Base-by-base conservation (phyloP, 2,113 vertebrate genomes). In the Lonchura striata region DNA sequence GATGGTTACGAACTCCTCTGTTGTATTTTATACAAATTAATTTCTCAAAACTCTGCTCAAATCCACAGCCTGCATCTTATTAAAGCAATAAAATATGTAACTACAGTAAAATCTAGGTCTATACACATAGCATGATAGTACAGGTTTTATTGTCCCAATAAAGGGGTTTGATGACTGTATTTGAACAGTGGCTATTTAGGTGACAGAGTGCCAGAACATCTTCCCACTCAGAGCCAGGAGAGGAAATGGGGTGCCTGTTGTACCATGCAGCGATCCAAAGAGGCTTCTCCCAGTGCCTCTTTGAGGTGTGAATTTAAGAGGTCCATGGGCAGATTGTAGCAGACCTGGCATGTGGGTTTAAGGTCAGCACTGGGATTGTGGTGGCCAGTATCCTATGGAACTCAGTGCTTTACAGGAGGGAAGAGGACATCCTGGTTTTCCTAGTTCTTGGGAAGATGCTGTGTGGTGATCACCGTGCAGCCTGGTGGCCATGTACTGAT, bases 11-110 rank as follows among this genome's bases (percentile, higher is more conserved):
- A 92, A 13, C 25, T 42, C 35, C 63, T 91, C 65, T 92, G 27
- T 50, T 90, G 77, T 89, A 86, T 89, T 95, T 96, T 91, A 78
- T 57, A 88, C 70, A 92, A 89, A 94, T 85, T 65, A 96, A 88
- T 84, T 96, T 92, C 0, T 10, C 89, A 90, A 95, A 92, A 77
- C 49, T 61, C 76, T 2, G 15, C 79, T 92, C 49, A 79, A 64
- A 92, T 85, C 76, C 39, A n/a, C 63, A 89, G 33, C 65, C 72
- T 1, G 20, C 92, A 76, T 96, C 87, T 97, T 97, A 97, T 97
- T 97, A 97, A 97, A 96, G 86, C 79, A 77, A 85, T 97, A 97
- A 96, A 97, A 96, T 92, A 94, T 10, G 57, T 93, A 92, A 92
- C 94, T 79, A 52, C 42, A n/a, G 81, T 97, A 89, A 92, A 95